A percentile compares a stretch with the other conserved stretches of the same genome.
phyloP scores from a whole-genome alignment of 92 coral and sea anemone species.

The Parazoanthus swiftii region DNA sequence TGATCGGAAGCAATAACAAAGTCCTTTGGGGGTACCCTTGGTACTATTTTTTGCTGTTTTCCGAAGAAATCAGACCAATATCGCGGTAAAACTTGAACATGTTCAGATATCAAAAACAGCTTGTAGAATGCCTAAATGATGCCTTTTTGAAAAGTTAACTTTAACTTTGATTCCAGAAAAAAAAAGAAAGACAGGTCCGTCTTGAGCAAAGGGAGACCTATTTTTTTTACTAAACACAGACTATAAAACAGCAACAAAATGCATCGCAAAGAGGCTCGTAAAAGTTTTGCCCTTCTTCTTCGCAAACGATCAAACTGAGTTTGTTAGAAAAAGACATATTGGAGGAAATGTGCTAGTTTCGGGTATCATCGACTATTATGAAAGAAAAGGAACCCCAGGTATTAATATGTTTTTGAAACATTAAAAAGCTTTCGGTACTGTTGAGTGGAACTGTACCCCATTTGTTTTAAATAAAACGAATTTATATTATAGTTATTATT shows the following conservation, averaged over 20 bases:
- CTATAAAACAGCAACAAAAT: conserved; percentile 1
- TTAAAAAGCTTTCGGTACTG: conserved; percentile 6
- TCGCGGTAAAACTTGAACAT: neutral
- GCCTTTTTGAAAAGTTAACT: conserved; percentile 17
- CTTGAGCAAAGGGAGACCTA: conserved; percentile 11
- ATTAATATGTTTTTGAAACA: neutral
- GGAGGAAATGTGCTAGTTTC: neutral
- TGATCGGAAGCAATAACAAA: no score
- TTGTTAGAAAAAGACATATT: neutral
- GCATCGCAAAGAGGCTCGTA: neutral
- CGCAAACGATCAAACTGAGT: neutral
- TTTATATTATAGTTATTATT: no score
- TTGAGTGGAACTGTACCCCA: conserved; percentile 14
- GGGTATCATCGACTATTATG: neutral
- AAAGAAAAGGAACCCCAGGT: neutral
- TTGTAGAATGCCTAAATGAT: conserved; percentile 16
- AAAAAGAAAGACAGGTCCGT: neutral
- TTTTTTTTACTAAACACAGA: neutral
- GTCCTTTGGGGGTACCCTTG: no score
- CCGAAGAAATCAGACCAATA: neutral
- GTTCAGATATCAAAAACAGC: neutral
- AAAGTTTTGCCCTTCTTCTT: neutral
- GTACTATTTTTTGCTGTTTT: no score
- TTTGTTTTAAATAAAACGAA: conserved; percentile 13
- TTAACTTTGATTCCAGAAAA: conserved; percentile 2